A percentile compares a stretch with the other conserved stretches of the same genome.
Conservation (phyloP, 2,888 invertebrate genomes). For the Bhutanitis thaidina region DNA sequence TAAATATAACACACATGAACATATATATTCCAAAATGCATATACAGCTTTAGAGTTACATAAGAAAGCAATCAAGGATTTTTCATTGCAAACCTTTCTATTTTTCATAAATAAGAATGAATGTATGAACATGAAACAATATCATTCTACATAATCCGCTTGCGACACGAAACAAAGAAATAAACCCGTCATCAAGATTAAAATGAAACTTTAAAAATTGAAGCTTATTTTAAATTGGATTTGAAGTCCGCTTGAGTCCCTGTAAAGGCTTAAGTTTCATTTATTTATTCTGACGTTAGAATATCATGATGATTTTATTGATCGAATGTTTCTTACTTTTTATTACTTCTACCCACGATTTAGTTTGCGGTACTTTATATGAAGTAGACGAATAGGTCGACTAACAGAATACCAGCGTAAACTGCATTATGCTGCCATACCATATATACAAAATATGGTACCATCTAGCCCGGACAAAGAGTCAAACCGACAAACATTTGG, state of each 20-base stretch:
- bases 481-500: too few relatives aligned
- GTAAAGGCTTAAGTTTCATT: slow-evolving; percentile 13
- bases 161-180: slow-evolving; percentile 12
- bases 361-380: too few relatives aligned
- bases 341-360: too few relatives aligned
- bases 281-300: slow-evolving; percentile 16
- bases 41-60: background rate
- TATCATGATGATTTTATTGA: slow-evolving; percentile 16
- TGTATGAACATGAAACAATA: slow-evolving; percentile 1
- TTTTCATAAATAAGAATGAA: background rate
- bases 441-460: too few relatives aligned
- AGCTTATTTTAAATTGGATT: slow-evolving; percentile 22
- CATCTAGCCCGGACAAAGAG: too few relatives aligned
- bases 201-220: slow-evolving; percentile 21
- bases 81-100: background rate
- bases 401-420: too few relatives aligned
- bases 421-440: too few relatives aligned
- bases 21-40: too few relatives aligned
- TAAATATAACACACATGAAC: too few relatives aligned
- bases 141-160: slow-evolving; percentile 9
- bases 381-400: too few relatives aligned
- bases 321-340: slow-evolving; percentile 1
- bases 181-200: slow-evolving; percentile 19
- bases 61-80: background rate
- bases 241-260: slow-evolving; percentile 14